Conservation (phyloP, 2,888 invertebrate species). For the Bimastos eiseni region DNA sequence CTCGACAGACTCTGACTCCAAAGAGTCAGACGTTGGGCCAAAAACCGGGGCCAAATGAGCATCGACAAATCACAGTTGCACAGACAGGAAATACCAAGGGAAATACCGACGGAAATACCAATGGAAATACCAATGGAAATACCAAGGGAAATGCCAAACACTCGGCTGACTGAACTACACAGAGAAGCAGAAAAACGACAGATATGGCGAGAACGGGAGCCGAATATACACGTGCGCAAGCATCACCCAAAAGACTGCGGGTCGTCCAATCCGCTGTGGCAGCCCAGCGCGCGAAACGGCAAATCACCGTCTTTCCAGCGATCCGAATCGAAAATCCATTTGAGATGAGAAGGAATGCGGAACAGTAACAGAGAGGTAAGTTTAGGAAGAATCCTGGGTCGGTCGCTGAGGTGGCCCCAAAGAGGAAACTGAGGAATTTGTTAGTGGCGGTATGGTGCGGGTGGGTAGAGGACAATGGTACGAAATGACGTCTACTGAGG, state of each 20-base stretch:
- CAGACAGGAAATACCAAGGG: constrained; percentile 6
- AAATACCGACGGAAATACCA: background rate
- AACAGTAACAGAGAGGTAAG: background rate
- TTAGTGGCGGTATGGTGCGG: background rate
- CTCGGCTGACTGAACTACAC: background rate
- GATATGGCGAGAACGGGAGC: background rate
- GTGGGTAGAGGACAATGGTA: background rate
- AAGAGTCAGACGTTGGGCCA: background rate
- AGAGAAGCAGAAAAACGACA: background rate
- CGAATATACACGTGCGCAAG: background rate
- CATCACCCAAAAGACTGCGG: background rate
- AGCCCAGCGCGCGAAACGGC: background rate
- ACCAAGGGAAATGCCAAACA: background rate
- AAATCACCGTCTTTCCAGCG: background rate
- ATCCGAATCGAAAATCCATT: background rate
- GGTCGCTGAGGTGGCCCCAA: background rate
- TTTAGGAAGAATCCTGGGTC: background rate
- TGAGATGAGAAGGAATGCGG: background rate
- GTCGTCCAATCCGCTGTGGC: background rate
- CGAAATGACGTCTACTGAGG: background rate
- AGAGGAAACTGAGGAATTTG: background rate
- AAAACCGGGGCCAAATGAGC: background rate
- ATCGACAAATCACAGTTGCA: background rate
- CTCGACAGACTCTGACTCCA: too few species aligned
- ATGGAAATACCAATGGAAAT: background rate